Evolutionary conservation across 2,113 vertebrate species (phyloP), one percentile per base, ranked within the genome.

Genomic region (Carassius auratus): DNA sequence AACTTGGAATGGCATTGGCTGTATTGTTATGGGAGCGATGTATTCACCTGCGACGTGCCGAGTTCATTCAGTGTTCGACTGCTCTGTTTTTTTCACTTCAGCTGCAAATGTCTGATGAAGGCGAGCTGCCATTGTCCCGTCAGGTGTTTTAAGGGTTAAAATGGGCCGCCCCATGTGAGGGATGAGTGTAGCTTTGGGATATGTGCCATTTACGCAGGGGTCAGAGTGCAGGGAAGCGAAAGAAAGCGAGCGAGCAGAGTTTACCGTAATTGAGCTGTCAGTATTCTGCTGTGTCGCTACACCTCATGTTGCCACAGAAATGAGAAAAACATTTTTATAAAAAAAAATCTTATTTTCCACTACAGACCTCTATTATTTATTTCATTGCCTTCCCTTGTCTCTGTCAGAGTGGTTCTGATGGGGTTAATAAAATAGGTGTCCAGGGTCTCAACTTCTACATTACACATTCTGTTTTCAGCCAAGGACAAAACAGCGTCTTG

Each of bases 251-350:
- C 52, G 36, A 73, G 85, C 92, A 91, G 93, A 94, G 93, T 89
- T 94, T 86, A 90, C 91, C 96, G 95, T 97, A 96, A 98, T 95
- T 96, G 96, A 97, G 95, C 96, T 97, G 96, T 97, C 96, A 96
- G 94, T 91, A 95, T 95, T 93, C 92, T 91, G 92, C 92, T 90
- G 89, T 88, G 88, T 92, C 91, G 91, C 93, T 89, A 92, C 92
- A 91, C 76, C 87, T 90, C 92, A 92, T 91, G 87, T 93, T 93
- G 92, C 90, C 91, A 91, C 90, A 91, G 93, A 96, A 96, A 96
- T 95, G 94, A 96, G 95, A 96, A 96, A 89, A 64, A 84, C 89
- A 94, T 95, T 94, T 95, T 95, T 96, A 96, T 57, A 77, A 89
- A 45, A 77, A 89, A 45, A 92, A 93, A 91, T 42, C 76, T 93